phyloP scores from a whole-genome alignment of 2,888 invertebrate genomes.

The Drosophila quinaria region DNA sequence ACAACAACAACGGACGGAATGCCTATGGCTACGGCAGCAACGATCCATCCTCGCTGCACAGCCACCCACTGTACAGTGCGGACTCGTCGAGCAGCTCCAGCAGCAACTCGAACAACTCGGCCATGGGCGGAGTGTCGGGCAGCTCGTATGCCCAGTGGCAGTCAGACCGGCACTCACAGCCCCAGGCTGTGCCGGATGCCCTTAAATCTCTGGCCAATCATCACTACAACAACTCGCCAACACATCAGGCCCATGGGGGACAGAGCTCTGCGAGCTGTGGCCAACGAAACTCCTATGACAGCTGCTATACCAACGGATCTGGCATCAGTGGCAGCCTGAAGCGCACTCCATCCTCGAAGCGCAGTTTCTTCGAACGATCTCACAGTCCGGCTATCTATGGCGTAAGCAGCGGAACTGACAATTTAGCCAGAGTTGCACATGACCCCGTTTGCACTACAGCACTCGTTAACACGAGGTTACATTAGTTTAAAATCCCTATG shows the following conservation, averaged over 20 bases:
- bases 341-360: conserved; percentile 82
- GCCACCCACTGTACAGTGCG: conserved; percentile 76
- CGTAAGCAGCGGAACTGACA: conserved; percentile 70
- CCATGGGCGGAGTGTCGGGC: conserved; percentile 69
- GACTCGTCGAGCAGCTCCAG: conserved; percentile 84
- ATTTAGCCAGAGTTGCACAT: conserved; percentile 12
- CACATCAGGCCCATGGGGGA: conserved; percentile 42
- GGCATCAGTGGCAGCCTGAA: conserved; percentile 79
- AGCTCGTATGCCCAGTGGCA: conserved; percentile 70
- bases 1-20: conserved; percentile 57
- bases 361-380: conserved; percentile 83
- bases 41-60: conserved; percentile 59
- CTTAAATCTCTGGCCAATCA: conserved; percentile 80
- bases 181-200: conserved; percentile 85
- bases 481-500: conserved; percentile 3
- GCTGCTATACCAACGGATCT: conserved; percentile 51
- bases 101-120: conserved; percentile 78
- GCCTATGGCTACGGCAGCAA: conserved; percentile 66
- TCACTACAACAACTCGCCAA: conserved; percentile 77
- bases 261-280: conserved; percentile 43
- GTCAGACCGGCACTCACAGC: conserved; percentile 79
- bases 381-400: conserved; percentile 84
- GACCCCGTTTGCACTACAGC: conserved; percentile 18
- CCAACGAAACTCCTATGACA: conserved; percentile 82
- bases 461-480: neutral